Base-by-base conservation (phyloP, 2,797 vertebrate species). In the Chiloscyllium punctatum region DNA sequence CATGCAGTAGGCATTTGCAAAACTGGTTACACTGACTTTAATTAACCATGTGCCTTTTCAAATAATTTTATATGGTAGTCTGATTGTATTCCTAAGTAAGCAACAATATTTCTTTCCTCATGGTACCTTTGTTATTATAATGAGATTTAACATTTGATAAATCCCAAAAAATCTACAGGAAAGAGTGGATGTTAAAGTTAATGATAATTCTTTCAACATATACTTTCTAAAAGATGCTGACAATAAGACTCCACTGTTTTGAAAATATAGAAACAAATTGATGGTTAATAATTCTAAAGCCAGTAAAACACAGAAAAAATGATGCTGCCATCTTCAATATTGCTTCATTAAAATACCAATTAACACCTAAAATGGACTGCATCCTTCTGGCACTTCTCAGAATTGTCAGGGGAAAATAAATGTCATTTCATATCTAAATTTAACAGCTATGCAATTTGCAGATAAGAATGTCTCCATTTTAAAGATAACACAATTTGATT, bases 391-490 rank as follows among this genome's bases (percentile, higher is more conserved):
- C 66, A 69, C 66, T 92, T 69, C 15, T 92, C 62, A 68, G 42
- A 92, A 92, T 92, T 92, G 62, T 69, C 90, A 69, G 90, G 90
- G 90, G 90, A 92, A 92, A 92, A 69, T 92, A 92, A 69, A 92
- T 69, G 66, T 92, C 62, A 92, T 92, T 92, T 92, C 66, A 42
- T 92, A 68, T 92, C 90, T 69, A n/a, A 92, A 92, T 92, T 92
- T 92, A 92, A 92, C 90, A 92, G 90, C 33, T 68, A 23, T 92
- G 90, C 66, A 69, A 92, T 92, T 69, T 69, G 90, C 90, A 92
- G 90, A 92, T 92, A 92, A 92, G 62, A 69, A 92, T 69, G n/a
- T 68, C 62, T 92, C 90, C 33, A 92, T 92, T 92, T 92, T 69
- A 42, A 23, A 37, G 62, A 27, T 92, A 69, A 92, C 62, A 69